These are phyloP conservation scores for Sceloporus undulatus DNA, from an alignment of 2,113 vertebrate genomes.

Conservation along the genomic window DNA sequence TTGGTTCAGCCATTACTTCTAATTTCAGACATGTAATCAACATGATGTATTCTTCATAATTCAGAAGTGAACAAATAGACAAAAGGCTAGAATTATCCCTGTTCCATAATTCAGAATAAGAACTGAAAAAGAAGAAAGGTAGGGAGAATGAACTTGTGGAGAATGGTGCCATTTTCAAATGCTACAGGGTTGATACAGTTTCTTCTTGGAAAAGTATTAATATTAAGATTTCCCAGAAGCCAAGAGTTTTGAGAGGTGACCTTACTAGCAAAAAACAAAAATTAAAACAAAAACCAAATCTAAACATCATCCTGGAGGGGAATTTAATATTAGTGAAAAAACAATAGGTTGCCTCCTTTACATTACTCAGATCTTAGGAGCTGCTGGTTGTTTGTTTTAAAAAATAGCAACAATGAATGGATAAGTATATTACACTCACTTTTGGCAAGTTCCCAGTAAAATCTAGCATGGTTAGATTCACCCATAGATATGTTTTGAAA, in stretches of 20 bases:
- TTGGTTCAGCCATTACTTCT: not conserved
- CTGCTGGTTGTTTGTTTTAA: not conserved
- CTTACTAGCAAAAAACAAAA: not conserved
- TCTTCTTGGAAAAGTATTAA: not conserved
- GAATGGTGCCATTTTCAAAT: not conserved
- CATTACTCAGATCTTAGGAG: not conserved
- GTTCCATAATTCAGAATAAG: too few relatives aligned
- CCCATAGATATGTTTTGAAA: not conserved
- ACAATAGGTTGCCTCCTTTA: not conserved
- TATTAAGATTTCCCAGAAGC: conserved; percentile 2
- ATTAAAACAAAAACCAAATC: not conserved
- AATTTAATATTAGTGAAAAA: conserved; percentile 22
- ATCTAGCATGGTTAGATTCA: not conserved
- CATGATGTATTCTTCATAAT: not conserved
- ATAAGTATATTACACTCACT: not conserved
- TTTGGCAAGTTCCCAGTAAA: conserved; percentile 7
- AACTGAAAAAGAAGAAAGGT: not conserved
- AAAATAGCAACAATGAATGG: conserved; percentile 1
- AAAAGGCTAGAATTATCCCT: not conserved
- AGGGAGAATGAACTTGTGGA: not conserved
- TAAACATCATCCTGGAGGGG: conserved; percentile 6
- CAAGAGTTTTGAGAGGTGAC: not conserved
- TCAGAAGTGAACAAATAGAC: not conserved
- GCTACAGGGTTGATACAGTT: not conserved
- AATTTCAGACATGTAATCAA: not conserved